phyloP scores from a whole-genome alignment of 2,888 invertebrate species.

The Cephus nigrinus region DNA sequence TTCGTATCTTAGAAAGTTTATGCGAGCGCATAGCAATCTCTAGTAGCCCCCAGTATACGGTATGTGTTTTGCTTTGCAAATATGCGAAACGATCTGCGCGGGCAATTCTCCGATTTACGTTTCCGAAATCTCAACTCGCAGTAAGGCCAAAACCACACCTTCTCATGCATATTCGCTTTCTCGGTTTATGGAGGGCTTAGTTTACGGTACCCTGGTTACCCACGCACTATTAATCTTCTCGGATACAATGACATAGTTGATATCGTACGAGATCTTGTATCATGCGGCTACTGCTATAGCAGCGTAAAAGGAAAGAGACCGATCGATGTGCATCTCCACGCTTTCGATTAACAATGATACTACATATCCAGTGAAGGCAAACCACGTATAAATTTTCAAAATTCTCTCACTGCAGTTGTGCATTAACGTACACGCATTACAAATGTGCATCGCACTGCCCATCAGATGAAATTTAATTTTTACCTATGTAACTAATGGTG shows the following conservation, averaged over 20 bases:
- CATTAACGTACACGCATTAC: neutral
- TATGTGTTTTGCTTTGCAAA: constrained; percentile 55
- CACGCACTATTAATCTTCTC: constrained; percentile 51
- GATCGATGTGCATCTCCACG: neutral
- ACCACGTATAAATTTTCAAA: neutral
- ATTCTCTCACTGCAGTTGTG: neutral
- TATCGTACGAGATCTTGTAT: neutral
- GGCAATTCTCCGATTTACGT: constrained; percentile 53
- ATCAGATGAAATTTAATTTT: neutral
- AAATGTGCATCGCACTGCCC: neutral
- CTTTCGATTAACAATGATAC: neutral
- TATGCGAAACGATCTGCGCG: constrained; percentile 43
- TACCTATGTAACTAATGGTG: neutral
- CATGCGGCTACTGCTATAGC: neutral
- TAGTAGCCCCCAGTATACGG: neutral
- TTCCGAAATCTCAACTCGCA: constrained; percentile 52
- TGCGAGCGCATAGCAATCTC: neutral
- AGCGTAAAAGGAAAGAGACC: neutral
- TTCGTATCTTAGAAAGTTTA: neutral
- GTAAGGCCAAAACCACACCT: constrained; percentile 49
- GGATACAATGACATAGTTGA: neutral
- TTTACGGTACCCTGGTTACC: constrained; percentile 43
- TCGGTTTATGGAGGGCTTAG: constrained; percentile 44
- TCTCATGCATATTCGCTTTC: constrained; percentile 59
- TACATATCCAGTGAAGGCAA: neutral